These are phyloP conservation scores for Avahi laniger DNA, from an alignment of 2,797 vertebrate species.

Conservation along the genomic window DNA sequence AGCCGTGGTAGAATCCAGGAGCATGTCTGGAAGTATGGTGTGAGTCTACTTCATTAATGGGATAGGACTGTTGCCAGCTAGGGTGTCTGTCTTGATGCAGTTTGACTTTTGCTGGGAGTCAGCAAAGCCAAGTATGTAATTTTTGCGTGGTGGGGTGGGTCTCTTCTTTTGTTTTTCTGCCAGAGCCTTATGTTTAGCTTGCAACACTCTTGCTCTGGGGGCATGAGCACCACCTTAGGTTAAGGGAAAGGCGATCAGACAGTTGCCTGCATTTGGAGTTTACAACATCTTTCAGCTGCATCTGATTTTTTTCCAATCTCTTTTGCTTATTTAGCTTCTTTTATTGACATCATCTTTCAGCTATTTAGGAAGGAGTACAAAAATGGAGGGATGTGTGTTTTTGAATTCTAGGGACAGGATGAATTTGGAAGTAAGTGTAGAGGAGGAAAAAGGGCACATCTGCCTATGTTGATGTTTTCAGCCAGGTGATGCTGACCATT, in stretches of 20 bases:
- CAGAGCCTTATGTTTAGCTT: neutral
- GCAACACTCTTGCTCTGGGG: neutral
- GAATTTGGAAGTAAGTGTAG: slow-evolving; percentile 37
- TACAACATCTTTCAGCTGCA: neutral
- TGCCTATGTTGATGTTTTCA: neutral
- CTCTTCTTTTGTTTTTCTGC: neutral
- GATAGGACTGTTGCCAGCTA: neutral
- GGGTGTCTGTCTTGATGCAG: neutral
- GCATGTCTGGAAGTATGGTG: neutral
- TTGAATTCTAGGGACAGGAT: slow-evolving; percentile 32
- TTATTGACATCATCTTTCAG: slow-evolving; percentile 10
- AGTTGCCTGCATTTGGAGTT: neutral
- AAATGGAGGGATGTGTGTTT: neutral
- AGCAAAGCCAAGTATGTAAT: neutral
- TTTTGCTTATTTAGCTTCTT: slow-evolving; percentile 30
- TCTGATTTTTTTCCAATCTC: neutral
- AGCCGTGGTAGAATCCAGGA: neutral
- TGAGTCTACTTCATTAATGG: neutral
- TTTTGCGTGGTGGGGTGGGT: neutral
- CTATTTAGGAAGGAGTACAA: neutral
- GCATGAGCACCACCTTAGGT: neutral
- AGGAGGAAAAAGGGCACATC: neutral
- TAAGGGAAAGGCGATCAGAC: neutral
- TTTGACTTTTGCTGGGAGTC: neutral
- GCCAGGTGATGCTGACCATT: neutral